Evolutionary conservation across 2,888 invertebrate genomes (phyloP).

Genomic region (Flexamia atlantica): DNA sequence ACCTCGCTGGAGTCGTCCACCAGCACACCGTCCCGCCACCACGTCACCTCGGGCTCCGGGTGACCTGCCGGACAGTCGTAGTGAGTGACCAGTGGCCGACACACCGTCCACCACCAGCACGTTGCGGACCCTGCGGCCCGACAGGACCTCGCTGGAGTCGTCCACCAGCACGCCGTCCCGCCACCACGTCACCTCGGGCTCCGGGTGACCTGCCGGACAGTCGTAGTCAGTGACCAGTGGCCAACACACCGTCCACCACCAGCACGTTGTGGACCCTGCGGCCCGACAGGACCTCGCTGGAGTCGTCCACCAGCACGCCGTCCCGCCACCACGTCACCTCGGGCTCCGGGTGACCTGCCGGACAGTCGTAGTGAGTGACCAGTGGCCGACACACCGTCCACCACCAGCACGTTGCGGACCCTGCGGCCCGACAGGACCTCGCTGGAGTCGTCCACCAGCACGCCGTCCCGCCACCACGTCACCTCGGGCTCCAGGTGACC

Average conservation of each 20-base stretch:
- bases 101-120: conserved; percentile 72
- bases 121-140: conserved; percentile 73
- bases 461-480: conserved; percentile 9
- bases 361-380: too few relatives aligned
- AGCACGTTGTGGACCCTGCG: conserved; percentile 73
- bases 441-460: conserved; percentile 15
- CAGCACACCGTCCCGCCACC: conserved; percentile 74
- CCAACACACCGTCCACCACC: conserved; percentile 70
- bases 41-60: conserved; percentile 74
- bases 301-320: conserved; percentile 73
- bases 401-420: conserved; percentile 13
- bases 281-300: conserved; percentile 72
- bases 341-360: conserved; percentile 73
- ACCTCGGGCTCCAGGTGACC: conserved; percentile 73
- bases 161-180: conserved; percentile 74
- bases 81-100: too few relatives aligned
- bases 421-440: background rate
- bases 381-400: conserved; percentile 69
- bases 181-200: conserved; percentile 75
- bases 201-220: conserved; percentile 72
- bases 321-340: conserved; percentile 75
- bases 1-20: conserved; percentile 73
- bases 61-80: conserved; percentile 71
- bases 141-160: conserved; percentile 72
- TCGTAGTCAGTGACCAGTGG: too few relatives aligned